Evolutionary conservation across 2,888 invertebrate genomes (phyloP), one percentile per base, ranked within the genome.

Genomic region (Agriopis leucophaearia): DNA sequence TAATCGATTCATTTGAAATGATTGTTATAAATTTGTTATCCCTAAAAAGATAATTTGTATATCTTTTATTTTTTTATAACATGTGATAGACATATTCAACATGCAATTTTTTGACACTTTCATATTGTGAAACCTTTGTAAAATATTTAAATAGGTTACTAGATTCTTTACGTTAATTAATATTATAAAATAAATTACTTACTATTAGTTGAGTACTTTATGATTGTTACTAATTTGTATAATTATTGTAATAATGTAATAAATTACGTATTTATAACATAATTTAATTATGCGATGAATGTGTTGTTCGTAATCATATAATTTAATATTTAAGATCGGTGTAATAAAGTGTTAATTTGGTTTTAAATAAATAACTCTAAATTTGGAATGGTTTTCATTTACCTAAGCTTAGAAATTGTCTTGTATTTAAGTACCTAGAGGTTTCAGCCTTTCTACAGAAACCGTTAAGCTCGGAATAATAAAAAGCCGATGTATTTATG

Each of bases 321-420:
- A 80, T 80, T 77, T 78, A 79, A 84, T 27, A 79, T 86, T 76
- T 86, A 88, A 86, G 84, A 82, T 91, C 78, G 86, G 83, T 91
- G 92, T 92, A 88, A 81, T 87, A 84, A 89, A 89, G 84, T 90
- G 89, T 91, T 90, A 86, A 79, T 88, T 91, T 91, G 78, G 83
- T 85, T 90, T 89, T 83, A 84, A 90, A 89, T 90, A 91, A 92
- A 92, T 87, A 88, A 70, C 68, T 73, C 54, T 67, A 69, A 45
- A 54, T 62, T 64, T 86, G 87, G 84, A 86, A 87, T 84, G 77
- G 81, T 82, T 69, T 78, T 76, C 67, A 77, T 69, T 70, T 45
- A n/a, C 45, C 12, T 42, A 13, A 2, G n/a, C 12, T 15, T 7
- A 45, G 15, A 8, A 15, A 1, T 45, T 8, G 15, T n/a, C 2